Conservation (phyloP, 2,888 invertebrate species). For the Lymantria dispar region DNA sequence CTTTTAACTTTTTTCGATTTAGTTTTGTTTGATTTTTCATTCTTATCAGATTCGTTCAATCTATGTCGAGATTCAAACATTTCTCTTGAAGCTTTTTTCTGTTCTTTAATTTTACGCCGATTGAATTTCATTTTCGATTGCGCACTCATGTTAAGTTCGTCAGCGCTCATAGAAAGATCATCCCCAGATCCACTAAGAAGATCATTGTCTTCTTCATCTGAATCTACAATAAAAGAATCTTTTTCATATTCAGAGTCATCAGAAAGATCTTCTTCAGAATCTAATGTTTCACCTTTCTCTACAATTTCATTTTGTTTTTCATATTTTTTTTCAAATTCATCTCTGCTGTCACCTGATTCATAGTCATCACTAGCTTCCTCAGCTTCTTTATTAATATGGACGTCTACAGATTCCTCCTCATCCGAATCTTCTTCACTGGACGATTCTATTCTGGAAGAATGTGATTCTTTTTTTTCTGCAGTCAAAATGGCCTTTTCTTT, state of each 20-base stretch:
- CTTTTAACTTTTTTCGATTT: constrained; percentile 45
- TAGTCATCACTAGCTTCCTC: constrained; percentile 68
- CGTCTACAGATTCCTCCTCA: constrained; percentile 33
- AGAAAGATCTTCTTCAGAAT: constrained; percentile 61
- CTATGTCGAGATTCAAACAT: constrained; percentile 71
- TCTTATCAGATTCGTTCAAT: constrained; percentile 40
- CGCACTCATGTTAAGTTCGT: constrained; percentile 66
- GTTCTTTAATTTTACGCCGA: constrained; percentile 64
- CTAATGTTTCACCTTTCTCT: constrained; percentile 76
- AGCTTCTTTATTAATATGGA: constrained; percentile 58
- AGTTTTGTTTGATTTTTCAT: constrained; percentile 33
- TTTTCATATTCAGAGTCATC: constrained; percentile 73
- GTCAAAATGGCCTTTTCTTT: constrained; percentile 18
- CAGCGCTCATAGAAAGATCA: constrained; percentile 67
- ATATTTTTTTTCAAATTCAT: constrained; percentile 73
- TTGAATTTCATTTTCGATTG: constrained; percentile 72
- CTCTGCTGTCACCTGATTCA: constrained; percentile 74
- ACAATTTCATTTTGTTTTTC: constrained; percentile 74
- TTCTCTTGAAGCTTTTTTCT: constrained; percentile 70
- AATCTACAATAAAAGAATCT: constrained; percentile 80
- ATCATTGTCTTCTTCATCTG: constrained; percentile 69
- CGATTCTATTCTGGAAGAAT: neutral
- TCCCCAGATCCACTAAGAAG: constrained; percentile 70
- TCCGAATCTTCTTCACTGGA: constrained; percentile 21
- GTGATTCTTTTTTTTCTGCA: constrained; percentile 20